Evolutionary conservation across 2,797 vertebrate genomes (phyloP), one percentile per base, ranked within the genome.

Genomic region (Sarcophilus harrisii): DNA sequence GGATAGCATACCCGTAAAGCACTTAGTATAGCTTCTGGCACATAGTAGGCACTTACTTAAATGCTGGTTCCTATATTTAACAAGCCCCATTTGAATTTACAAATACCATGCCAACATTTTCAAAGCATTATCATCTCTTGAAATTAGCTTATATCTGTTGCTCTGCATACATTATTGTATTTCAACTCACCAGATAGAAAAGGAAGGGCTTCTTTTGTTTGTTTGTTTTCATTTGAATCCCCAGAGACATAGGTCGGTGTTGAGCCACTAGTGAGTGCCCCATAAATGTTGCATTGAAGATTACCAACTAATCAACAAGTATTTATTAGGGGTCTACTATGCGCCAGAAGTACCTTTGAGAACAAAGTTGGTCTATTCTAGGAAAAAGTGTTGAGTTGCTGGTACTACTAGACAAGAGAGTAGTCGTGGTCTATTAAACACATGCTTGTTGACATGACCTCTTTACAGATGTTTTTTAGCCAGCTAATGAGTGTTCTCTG

Each of bases 401-500:
- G 60, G 55, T 24, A 87, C 58, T 55, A 89, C 1, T 18, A 49
- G 73, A 92, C 38, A 94, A 54, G 0, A 9, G 45, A 30, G 66
- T 89, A 95, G 66, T 29, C 21, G 16, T 28, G 73, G 8, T 87
- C 38, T 87, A 4, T 87, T 87, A 45, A 95, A 66, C 54, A 55
- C 54, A 55, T 52, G 90, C 57, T 90, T 91, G 87, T 90, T 96
- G 62, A 95, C 94, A 38, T 94, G 10, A 87, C 93, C 93, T 45
- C 38, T 45, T 87, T 87, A 45, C 21, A 27, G 73, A 45, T 45
- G 18, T 45, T 81, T 73, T 81, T 45, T 45, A 16, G n/a, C 21
- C 73, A 95, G 92, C 94, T 91, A 97, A 90, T 28, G 91, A 90
- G 49, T 54, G 45, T 18, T 95, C 57, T 93, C 92, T 96, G 59